Evolutionary conservation across 1,140 invertebrate genomes (phyloP).

Genomic region (Micrasema longulum): DNA sequence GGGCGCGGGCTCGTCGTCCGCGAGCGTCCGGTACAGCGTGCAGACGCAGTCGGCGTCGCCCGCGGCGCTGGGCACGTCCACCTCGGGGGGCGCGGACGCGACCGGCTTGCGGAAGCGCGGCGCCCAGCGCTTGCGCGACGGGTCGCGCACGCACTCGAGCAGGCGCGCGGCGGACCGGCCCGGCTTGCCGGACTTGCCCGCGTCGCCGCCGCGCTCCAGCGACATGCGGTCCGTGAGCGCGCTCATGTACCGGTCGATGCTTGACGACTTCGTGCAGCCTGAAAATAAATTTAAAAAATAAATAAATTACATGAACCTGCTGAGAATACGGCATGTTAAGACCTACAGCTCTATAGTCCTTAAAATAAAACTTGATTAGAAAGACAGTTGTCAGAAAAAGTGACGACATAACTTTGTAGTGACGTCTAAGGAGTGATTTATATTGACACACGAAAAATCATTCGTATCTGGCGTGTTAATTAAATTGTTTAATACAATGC

Average conservation of each 20-base stretch:
- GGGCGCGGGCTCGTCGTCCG: constrained; percentile 16
- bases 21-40: constrained; percentile 58
- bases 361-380: too few species aligned
- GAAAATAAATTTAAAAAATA: background rate
- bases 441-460: too few species aligned
- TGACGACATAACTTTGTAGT: too few species aligned
- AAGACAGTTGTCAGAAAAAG: too few species aligned
- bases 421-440: too few species aligned
- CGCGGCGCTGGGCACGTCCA: constrained; percentile 26
- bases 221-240: constrained; percentile 40
- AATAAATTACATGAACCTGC: too few species aligned
- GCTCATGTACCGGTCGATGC: constrained; percentile 51
- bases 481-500: too few species aligned
- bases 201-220: background rate
- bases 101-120: constrained; percentile 12
- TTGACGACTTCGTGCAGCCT: constrained; percentile 26
- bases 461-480: too few species aligned
- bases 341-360: too few species aligned
- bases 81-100: constrained; percentile 33
- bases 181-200: background rate
- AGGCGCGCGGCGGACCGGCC: constrained; percentile 14
- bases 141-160: background rate
- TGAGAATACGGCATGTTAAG: too few species aligned
- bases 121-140: background rate
- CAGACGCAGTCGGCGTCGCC: constrained; percentile 60